A percentile compares a stretch with the other conserved stretches of the same genome.
Evolutionary conservation across 2,888 invertebrate species (phyloP).

Genomic region (Agriopis aurantiaria): DNA sequence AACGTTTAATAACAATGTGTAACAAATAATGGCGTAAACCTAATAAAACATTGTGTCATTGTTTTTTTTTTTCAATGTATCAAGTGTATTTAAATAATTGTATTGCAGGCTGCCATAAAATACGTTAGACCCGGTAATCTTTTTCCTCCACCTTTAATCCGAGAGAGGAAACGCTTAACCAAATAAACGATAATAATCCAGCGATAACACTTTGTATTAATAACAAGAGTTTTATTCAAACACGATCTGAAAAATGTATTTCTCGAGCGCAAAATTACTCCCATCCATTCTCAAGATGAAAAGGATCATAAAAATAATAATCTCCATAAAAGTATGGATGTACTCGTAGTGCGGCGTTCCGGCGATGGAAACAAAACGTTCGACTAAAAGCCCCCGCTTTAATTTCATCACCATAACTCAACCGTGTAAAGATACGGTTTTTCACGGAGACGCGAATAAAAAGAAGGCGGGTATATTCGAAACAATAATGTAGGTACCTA

Average conservation of each 20-base stretch:
- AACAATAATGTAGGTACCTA: conserved; percentile 74
- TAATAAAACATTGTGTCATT: too few relatives aligned
- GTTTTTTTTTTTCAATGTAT: too few relatives aligned
- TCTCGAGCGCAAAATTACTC: conserved; percentile 47
- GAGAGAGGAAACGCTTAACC: conserved; percentile 19
- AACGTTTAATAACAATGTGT: too few relatives aligned
- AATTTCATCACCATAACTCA: conserved; percentile 81
- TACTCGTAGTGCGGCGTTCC: conserved; percentile 43
- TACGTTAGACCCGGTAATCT: conserved; percentile 14
- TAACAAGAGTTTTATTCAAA: conserved; percentile 45
- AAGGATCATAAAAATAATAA: conserved; percentile 59
- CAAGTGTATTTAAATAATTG: too few relatives aligned
- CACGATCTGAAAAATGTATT: conserved; percentile 46
- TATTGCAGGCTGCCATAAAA: background rate
- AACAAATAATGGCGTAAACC: too few relatives aligned
- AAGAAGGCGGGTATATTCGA: conserved; percentile 74
- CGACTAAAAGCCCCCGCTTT: conserved; percentile 73
- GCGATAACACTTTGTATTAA: conserved; percentile 36
- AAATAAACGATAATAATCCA: conserved; percentile 32
- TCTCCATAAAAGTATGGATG: conserved; percentile 56
- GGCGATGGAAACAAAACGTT: conserved; percentile 63
- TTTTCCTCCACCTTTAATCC: conserved; percentile 19
- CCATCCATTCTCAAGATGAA: conserved; percentile 55
- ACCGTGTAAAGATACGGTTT: conserved; percentile 77
- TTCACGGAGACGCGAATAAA: conserved; percentile 77